Evolutionary conservation across 2,888 invertebrate species (phyloP).

Genomic region (Caenorhabditis panamensis): DNA sequence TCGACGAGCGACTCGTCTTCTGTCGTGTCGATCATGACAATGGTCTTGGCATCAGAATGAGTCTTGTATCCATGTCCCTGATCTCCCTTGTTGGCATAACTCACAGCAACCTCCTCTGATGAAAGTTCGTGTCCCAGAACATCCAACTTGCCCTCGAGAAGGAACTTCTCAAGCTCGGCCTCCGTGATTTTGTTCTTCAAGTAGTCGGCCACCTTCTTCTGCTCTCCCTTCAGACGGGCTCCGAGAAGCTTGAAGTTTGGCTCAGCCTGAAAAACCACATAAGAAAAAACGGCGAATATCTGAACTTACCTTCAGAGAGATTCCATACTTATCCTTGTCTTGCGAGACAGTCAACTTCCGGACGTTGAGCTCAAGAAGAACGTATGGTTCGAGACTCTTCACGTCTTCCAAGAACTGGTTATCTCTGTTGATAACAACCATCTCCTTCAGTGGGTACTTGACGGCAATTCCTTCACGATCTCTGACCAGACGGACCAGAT

Average conservation of each 20-base stretch:
- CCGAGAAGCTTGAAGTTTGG: constrained; percentile 95
- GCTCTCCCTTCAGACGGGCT: constrained; percentile 90
- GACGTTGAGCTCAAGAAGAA: constrained; percentile 94
- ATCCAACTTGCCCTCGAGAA: constrained; percentile 85
- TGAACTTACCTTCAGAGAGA: constrained; percentile 87
- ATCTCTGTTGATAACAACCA: constrained; percentile 94
- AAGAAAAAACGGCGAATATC: background rate
- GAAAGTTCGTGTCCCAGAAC: constrained; percentile 88
- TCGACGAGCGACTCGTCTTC: constrained; percentile 93
- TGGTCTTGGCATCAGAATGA: constrained; percentile 83
- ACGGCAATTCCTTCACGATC: constrained; percentile 94
- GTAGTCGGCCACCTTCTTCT: constrained; percentile 90
- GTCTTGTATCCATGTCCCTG: constrained; percentile 63
- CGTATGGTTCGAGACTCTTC: constrained; percentile 88
- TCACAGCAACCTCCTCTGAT: constrained; percentile 83
- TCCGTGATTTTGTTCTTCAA: constrained; percentile 88
- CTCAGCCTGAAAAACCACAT: constrained; percentile 85
- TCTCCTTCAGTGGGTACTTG: constrained; percentile 95
- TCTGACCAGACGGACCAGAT: constrained; percentile 92
- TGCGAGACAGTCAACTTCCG: constrained; percentile 87
- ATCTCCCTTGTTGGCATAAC: constrained; percentile 84
- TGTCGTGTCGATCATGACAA: constrained; percentile 91
- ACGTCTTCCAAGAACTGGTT: constrained; percentile 88
- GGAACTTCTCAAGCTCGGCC: constrained; percentile 88
- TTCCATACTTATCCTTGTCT: constrained; percentile 94